Conservation (phyloP, 92 coral and sea anemone species). For the Actinostola sp. region DNA sequence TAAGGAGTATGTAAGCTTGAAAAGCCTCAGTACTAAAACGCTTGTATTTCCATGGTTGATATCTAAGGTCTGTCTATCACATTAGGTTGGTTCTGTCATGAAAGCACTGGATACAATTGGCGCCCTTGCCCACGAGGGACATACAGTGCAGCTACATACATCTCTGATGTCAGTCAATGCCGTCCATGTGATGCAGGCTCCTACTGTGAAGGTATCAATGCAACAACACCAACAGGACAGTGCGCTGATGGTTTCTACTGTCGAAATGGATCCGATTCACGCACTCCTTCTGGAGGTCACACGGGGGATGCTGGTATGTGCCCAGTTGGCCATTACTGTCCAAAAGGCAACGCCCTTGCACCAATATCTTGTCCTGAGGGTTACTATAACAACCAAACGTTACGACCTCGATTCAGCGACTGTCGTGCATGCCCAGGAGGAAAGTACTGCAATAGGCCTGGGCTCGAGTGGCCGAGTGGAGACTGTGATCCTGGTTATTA, state of each 20-base stretch:
- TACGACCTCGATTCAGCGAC: slow-evolving; percentile 49
- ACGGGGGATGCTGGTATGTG: slow-evolving; percentile 96
- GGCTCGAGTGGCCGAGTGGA: slow-evolving; percentile 91
- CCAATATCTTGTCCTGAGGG: slow-evolving; percentile 93
- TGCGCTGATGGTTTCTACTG: slow-evolving; percentile 94
- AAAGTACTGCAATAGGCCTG: slow-evolving; percentile 79
- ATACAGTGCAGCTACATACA: slow-evolving; percentile 79
- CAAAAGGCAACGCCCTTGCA: slow-evolving; percentile 71
- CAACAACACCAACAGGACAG: slow-evolving; percentile 74
- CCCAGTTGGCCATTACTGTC: slow-evolving; percentile 86
- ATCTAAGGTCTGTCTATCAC: no score
- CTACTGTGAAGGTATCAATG: slow-evolving; percentile 78
- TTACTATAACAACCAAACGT: slow-evolving; percentile 87
- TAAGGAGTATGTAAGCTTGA: no score
- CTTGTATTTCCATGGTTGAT: no score
- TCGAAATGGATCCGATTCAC: slow-evolving; percentile 92
- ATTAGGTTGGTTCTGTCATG: slow-evolving; percentile 93
- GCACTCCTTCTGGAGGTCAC: slow-evolving; percentile 86
- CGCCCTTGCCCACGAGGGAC: slow-evolving; percentile 96
- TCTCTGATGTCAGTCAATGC: slow-evolving; percentile 72
- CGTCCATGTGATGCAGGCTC: slow-evolving; percentile 83
- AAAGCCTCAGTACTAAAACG: no score
- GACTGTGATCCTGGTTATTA: slow-evolving; percentile 89
- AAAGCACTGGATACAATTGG: slow-evolving; percentile 84
- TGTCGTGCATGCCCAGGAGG: slow-evolving; percentile 92